Percentiles rank a stretch among this genome's conserved stretches.
Evolutionary conservation across 2,888 invertebrate species (phyloP).

Genomic region (Crocallis elinguaria): DNA sequence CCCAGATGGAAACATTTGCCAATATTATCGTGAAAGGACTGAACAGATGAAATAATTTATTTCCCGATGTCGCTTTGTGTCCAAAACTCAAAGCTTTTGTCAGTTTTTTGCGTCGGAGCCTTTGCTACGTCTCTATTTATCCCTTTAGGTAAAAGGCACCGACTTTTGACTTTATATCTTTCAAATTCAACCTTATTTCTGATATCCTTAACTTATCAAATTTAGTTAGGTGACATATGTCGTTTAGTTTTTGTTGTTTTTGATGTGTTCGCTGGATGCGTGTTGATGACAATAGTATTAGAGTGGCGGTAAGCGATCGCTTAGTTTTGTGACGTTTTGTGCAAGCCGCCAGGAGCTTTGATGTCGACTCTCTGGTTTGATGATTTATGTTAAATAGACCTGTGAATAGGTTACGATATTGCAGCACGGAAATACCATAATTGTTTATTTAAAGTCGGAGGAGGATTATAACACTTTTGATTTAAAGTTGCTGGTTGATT

Average conservation of each 20-base stretch:
- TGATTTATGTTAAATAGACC: constrained; percentile 74
- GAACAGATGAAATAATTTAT: constrained; percentile 85
- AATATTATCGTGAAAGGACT: constrained; percentile 84
- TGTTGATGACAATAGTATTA: constrained; percentile 81
- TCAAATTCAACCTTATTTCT: constrained; percentile 32
- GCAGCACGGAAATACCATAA: neutral
- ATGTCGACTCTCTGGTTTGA: constrained; percentile 57
- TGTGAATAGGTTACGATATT: constrained; percentile 58
- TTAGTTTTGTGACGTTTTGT: constrained; percentile 48
- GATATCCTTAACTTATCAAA: constrained; percentile 17
- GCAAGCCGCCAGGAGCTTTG: constrained; percentile 62
- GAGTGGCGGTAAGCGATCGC: constrained; percentile 75
- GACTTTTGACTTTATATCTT: constrained; percentile 48
- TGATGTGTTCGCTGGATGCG: constrained; percentile 68
- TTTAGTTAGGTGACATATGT: constrained; percentile 31
- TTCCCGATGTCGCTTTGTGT: constrained; percentile 82
- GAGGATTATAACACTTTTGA: neutral
- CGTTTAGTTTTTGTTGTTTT: constrained; percentile 39
- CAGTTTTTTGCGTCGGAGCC: constrained; percentile 74
- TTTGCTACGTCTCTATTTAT: constrained; percentile 81
- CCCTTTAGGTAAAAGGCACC: constrained; percentile 72
- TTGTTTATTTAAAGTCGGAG: neutral
- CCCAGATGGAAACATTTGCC: constrained; percentile 84
- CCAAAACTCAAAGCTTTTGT: constrained; percentile 80
- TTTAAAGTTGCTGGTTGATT: no score